Percentiles rank a stretch among this genome's conserved stretches.
Evolutionary conservation across 2,113 vertebrate genomes (phyloP).

Genomic region (Panurus biarmicus): DNA sequence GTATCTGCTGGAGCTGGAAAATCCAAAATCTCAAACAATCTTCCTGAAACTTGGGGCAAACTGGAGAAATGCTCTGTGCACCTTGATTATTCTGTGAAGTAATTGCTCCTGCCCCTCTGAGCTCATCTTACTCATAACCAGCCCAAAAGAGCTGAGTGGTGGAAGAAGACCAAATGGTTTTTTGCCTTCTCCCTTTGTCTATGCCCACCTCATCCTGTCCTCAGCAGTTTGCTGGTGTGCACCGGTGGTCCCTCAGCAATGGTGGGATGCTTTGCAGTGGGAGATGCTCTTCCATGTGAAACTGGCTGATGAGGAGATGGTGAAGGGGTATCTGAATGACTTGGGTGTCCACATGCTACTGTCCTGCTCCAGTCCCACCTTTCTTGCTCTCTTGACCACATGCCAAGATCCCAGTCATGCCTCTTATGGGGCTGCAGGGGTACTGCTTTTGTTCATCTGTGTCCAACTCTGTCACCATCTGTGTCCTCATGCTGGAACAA

Average conservation of each 20-base stretch:
- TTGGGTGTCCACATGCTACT: fast-evolving
- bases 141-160: not conserved
- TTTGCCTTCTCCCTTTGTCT: not conserved
- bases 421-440: not conserved
- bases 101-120: not conserved
- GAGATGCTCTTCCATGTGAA: not conserved
- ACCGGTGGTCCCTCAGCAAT: fast-evolving
- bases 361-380: not conserved
- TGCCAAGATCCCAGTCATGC: not conserved
- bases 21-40: not conserved
- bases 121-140: not conserved
- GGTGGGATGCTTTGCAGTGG: not conserved
- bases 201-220: not conserved
- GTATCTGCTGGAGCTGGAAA: not conserved
- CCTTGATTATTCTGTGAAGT: not conserved
- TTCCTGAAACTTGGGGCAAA: not conserved
- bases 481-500: not conserved
- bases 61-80: not conserved
- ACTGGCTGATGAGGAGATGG: not conserved
- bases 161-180: not conserved
- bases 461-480: not conserved
- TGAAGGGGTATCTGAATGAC: not conserved
- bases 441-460: not conserved
- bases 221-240: not conserved
- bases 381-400: not conserved